phyloP scores from a whole-genome alignment of 2,888 invertebrate species.

The Caenorhabditis sp. region DNA sequence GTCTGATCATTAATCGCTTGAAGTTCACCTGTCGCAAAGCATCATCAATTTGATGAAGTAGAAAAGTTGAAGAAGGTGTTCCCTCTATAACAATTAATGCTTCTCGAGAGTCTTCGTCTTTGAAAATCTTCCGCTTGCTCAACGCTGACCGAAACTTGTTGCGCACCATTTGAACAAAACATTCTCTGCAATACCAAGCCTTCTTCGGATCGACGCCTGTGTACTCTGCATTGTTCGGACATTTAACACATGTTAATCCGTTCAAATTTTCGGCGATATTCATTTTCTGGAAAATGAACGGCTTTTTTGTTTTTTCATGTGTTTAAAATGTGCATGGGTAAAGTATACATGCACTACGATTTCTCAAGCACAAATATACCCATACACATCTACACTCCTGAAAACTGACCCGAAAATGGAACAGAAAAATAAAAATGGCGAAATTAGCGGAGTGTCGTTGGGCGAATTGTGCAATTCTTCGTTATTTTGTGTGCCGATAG shows the following conservation, averaged over 20 bases:
- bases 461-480: background rate
- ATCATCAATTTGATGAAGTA: conserved; percentile 47
- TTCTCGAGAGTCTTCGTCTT: conserved; percentile 49
- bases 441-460: background rate
- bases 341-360: too few relatives aligned
- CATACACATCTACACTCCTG: too few relatives aligned
- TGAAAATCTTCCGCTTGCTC: conserved; percentile 60
- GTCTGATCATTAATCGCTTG: conserved; percentile 47
- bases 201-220: conserved; percentile 57
- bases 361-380: too few relatives aligned
- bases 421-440: background rate
- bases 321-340: too few relatives aligned
- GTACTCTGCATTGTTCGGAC: conserved; percentile 20
- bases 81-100: conserved; percentile 55
- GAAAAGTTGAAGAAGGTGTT: conserved; percentile 35
- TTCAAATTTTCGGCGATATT: conserved; percentile 4
- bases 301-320: too few relatives aligned
- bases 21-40: conserved; percentile 41
- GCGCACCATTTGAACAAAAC: conserved; percentile 62
- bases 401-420: too few relatives aligned
- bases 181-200: conserved; percentile 62
- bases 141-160: conserved; percentile 64
- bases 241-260: conserved; percentile 35
- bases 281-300: too few relatives aligned
- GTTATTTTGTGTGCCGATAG: background rate